Percentiles rank a stretch among this genome's conserved stretches.
Conservation (phyloP, 2,797 vertebrate species). For the Paedocypris micromegethes region DNA sequence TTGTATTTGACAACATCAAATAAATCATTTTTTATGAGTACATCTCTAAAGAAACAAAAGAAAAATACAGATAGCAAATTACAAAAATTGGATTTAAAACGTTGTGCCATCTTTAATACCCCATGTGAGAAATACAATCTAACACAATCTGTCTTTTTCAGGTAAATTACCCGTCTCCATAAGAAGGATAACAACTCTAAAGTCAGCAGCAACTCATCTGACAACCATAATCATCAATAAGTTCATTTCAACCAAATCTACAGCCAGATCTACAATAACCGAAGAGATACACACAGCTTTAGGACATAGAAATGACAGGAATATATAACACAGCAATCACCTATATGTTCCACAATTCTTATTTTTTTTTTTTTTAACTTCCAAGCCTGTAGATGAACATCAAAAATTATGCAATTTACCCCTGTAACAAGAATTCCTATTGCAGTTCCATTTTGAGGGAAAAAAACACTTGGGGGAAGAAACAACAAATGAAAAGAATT, state of each 20-base stretch:
- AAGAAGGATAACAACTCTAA: conserved; percentile 65
- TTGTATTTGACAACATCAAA: conserved; percentile 73
- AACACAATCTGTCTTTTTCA: conserved; percentile 68
- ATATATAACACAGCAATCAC: conserved; percentile 75
- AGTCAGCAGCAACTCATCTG: conserved; percentile 71
- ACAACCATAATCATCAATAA: conserved; percentile 69
- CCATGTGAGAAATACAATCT: conserved; percentile 65
- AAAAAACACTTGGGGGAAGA: conserved; percentile 26
- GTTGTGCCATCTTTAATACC: conserved; percentile 61
- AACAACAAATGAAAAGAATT: conserved; percentile 31
- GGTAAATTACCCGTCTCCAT: conserved; percentile 66
- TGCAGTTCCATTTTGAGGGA: conserved; percentile 52
- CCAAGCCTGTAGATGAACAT: conserved; percentile 61
- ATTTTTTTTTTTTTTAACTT: conserved; percentile 61
- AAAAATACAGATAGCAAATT: conserved; percentile 57
- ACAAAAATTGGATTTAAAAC: conserved; percentile 52
- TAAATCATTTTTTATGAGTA: conserved; percentile 63
- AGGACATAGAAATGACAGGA: conserved; percentile 74
- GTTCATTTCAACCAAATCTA: conserved; percentile 70
- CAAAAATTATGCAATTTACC: conserved; percentile 57
- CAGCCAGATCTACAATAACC: conserved; percentile 69
- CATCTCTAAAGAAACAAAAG: conserved; percentile 52
- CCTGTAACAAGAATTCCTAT: conserved; percentile 55
- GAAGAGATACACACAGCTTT: conserved; percentile 71
- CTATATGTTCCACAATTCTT: conserved; percentile 60